These are phyloP conservation scores for Melinaea marsaeus DNA, from an alignment of 2,888 invertebrate genomes.

Conservation along the genomic window DNA sequence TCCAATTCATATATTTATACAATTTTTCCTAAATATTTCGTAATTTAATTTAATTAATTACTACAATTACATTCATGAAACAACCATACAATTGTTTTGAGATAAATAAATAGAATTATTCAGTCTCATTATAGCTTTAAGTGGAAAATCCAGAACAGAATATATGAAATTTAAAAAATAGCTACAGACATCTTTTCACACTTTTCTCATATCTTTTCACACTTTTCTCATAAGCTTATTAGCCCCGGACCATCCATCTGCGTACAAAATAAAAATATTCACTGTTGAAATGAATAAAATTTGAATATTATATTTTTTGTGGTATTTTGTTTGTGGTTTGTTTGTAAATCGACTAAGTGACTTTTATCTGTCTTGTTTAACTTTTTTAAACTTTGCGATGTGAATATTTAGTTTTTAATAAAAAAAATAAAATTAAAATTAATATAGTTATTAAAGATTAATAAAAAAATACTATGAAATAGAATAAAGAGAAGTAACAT, in stretches of 20 bases:
- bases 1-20: no score
- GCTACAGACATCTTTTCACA: slow-evolving; percentile 1
- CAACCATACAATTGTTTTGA: no score
- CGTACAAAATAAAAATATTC: slow-evolving; percentile 1
- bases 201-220: slow-evolving; percentile 1
- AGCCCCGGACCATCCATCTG: not conserved
- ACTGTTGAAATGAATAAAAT: slow-evolving; percentile 5
- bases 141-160: not conserved
- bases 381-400: no score
- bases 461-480: not conserved
- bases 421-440: no score
- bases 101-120: not conserved
- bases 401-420: no score
- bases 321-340: not conserved
- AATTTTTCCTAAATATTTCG: no score
- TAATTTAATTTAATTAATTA: no score
- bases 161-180: not conserved
- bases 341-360: not conserved
- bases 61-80: no score
- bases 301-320: slow-evolving; percentile 1
- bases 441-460: not conserved
- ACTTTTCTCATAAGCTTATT: not conserved
- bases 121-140: slow-evolving; percentile 3
- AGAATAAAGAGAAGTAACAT: not conserved
- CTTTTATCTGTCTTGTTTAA: slow-evolving; percentile 1